Base-by-base conservation (phyloP, 2,888 invertebrate genomes). In the Alviniconcha strummeri region DNA sequence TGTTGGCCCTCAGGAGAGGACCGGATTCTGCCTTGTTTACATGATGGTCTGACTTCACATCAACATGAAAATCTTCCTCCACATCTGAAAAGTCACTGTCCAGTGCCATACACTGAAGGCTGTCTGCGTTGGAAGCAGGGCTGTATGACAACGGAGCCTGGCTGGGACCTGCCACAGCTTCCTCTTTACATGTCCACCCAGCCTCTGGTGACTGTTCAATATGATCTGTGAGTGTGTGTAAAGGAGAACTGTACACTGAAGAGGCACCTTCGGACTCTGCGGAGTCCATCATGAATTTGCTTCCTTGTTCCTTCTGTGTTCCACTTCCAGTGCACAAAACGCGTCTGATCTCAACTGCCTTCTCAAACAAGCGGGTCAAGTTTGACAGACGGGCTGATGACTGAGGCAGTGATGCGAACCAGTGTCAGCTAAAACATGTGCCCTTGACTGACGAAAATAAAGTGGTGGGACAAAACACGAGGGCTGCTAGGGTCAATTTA, bases 61-160 rank as follows among this genome's bases (percentile, higher is more conserved):
- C 80, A 56, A 88, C 77, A 67, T 75, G 81, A 17, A 88, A 72
- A 71, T 89, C 89, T 71, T 88, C 89, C 54, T 88, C 89, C 19
- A 81, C 87, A 80, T 89, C 89, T 36, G 88, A 88, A 71, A 86
- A 88, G 81, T 89, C 88, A 85, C 88, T 88, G 75, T 88, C 88
- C 36, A 86, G 72, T 17, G 69, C 81, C 76, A 79, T 78, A 17
- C 81, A 81, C 75, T 84, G 67, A 6, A 69, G 60, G 19, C 77
- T 79, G 64, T 80, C 74, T n/a, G 67, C 11, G n/a, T 72, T 67
- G 8, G 79, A 74, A 0, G 54, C 56, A 36, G 78, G 71, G 36
- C 71, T 64, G 13, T n/a, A 13, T n/a, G 36, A 1, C 19, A 57
- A 5, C 7, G 52, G 19, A 54, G n/a, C 17, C 36, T 36, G 19